A percentile compares a stretch with the other conserved stretches of the same genome.
phyloP scores from a whole-genome alignment of 2,113 vertebrate species.

The Pelusios castaneus region DNA sequence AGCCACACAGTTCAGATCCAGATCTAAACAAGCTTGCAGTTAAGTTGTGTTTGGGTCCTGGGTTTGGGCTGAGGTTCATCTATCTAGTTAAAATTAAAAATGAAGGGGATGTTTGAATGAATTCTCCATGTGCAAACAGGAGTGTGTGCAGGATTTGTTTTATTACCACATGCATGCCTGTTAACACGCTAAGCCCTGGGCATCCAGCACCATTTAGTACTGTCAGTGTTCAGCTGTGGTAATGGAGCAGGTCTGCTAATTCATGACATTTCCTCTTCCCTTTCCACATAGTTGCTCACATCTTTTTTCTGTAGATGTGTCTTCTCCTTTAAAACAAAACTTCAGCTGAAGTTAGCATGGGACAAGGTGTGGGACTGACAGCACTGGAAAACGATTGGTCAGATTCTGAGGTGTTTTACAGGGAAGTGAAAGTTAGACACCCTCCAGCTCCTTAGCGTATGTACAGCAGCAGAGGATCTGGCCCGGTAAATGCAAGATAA shows the following conservation, averaged over 20 bases:
- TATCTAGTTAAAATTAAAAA: background rate
- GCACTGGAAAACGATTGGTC: background rate
- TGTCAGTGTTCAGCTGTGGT: background rate
- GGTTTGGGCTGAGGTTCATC: background rate
- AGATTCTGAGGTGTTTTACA: background rate
- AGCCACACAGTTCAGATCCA: background rate
- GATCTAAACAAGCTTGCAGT: accelerated
- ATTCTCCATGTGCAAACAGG: background rate
- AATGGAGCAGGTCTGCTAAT: background rate
- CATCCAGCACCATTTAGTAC: background rate
- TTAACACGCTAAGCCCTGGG: background rate
- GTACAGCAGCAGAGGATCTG: constrained; percentile 12
- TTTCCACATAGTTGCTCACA: background rate
- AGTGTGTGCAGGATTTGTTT: background rate
- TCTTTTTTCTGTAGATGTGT: background rate
- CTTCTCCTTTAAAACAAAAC: background rate
- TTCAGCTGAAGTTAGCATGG: background rate
- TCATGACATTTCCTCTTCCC: background rate
- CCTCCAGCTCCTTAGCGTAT: background rate
- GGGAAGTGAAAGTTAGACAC: background rate
- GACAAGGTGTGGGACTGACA: background rate
- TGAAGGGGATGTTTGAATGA: background rate
- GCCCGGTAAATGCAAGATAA: constrained; percentile 15
- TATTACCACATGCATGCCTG: background rate
- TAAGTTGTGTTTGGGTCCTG: background rate